Evolutionary conservation across 2,113 vertebrate genomes (phyloP).

Genomic region (Neolamprologus tretocephalus): DNA sequence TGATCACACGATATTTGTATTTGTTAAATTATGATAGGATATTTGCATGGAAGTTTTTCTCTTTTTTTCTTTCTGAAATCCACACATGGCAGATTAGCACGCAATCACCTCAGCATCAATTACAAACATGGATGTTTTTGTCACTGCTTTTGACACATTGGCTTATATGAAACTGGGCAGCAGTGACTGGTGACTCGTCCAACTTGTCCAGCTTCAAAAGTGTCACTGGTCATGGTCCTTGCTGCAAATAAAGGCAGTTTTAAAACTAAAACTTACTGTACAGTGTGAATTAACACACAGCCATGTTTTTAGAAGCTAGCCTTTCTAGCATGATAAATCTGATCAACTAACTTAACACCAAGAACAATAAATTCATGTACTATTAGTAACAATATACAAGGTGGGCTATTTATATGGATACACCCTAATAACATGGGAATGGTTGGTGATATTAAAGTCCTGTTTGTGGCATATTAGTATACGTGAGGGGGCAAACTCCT

Average conservation of each 20-base stretch:
- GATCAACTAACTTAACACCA: not conserved
- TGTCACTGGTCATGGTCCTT: not conserved
- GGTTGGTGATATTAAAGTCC: not conserved
- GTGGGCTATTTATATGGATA: not conserved
- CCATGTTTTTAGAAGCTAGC: not conserved
- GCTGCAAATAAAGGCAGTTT: not conserved
- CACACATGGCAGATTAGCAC: not conserved
- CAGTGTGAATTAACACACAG: not conserved
- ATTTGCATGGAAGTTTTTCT: not conserved
- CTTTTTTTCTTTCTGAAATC: not conserved
- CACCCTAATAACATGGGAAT: not conserved
- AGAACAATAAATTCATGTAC: not conserved
- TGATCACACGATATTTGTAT: not conserved
- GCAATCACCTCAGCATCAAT: not conserved
- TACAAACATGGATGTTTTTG: not conserved
- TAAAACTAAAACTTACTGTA: not conserved
- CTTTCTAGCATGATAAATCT: not conserved
- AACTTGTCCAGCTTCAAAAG: not conserved
- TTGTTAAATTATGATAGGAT: not conserved
- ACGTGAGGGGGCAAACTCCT: not conserved
- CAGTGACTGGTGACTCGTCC: not conserved
- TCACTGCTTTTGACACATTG: not conserved
- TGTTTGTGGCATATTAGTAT: not conserved
- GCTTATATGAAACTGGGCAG: not conserved
- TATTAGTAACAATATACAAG: not conserved